Evolutionary conservation across 2,888 invertebrate genomes (phyloP).

Genomic region (Thereva unica): DNA sequence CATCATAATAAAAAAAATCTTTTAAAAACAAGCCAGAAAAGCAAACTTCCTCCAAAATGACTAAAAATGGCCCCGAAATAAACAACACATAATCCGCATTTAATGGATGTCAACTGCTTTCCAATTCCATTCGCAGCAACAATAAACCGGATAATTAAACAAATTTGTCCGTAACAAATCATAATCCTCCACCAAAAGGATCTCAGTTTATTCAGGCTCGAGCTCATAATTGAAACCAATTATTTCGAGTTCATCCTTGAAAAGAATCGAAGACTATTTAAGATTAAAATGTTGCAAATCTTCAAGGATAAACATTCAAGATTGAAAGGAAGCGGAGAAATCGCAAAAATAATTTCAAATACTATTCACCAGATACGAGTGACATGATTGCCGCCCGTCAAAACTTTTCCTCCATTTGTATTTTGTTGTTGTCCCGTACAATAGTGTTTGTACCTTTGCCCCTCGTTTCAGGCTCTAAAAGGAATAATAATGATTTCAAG

Average conservation of each 20-base stretch:
- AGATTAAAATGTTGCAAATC: constrained; percentile 3
- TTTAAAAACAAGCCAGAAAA: too few relatives aligned
- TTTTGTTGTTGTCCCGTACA: neutral
- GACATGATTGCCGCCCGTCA: constrained; percentile 2
- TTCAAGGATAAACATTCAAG: neutral
- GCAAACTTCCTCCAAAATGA: too few relatives aligned
- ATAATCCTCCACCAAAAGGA: too few relatives aligned
- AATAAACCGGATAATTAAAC: too few relatives aligned
- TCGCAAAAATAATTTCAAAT: neutral
- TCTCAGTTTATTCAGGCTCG: too few relatives aligned
- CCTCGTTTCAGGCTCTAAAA: neutral
- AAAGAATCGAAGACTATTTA: neutral
- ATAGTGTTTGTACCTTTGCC: neutral
- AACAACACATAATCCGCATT: too few relatives aligned
- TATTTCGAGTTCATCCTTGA: neutral
- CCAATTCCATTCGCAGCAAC: too few relatives aligned
- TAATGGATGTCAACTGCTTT: too few relatives aligned
- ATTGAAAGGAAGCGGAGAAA: neutral
- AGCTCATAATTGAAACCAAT: constrained; percentile 5
- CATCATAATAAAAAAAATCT: too few relatives aligned
- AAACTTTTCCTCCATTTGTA: neutral
- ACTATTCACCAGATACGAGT: neutral
- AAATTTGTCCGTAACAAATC: too few relatives aligned
- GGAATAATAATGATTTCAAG: neutral
- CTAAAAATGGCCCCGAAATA: too few relatives aligned